phyloP scores from a whole-genome alignment of 1,140 invertebrate species.

The Patella vulgata region DNA sequence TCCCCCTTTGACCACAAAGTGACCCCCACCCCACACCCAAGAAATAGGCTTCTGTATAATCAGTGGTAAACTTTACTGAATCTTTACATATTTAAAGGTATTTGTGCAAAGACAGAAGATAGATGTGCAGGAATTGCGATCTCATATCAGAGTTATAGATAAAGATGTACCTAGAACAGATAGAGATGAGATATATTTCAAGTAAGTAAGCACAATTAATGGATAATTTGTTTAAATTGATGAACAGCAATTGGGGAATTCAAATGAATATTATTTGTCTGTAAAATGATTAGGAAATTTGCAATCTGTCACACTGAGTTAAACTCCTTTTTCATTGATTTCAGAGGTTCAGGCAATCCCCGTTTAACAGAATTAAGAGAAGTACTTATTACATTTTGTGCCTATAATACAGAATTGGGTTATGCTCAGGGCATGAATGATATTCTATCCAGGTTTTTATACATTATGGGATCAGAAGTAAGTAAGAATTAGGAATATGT shows the following conservation, averaged over 20 bases:
- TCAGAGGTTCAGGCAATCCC: conserved; percentile 47
- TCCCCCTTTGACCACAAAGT: too few species aligned
- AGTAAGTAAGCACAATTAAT: too few species aligned
- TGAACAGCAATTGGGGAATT: too few species aligned
- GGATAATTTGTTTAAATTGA: too few species aligned
- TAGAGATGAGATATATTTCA: conserved; percentile 54
- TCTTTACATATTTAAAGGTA: conserved; percentile 34
- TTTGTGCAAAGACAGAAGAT: conserved; percentile 53
- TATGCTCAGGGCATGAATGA: conserved; percentile 67
- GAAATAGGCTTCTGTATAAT: too few species aligned
- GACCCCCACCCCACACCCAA: too few species aligned
- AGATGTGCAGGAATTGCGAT: conserved; percentile 44
- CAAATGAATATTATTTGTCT: too few species aligned
- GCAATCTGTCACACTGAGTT: too few species aligned
- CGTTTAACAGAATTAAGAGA: conserved; percentile 53
- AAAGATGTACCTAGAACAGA: conserved; percentile 65
- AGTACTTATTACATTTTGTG: conserved; percentile 57
- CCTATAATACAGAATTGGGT: conserved; percentile 55
- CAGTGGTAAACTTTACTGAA: too few species aligned
- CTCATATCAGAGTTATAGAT: conserved; percentile 56
- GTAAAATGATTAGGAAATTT: too few species aligned
- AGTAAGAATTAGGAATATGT: too few species aligned
- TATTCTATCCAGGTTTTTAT: conserved; percentile 58
- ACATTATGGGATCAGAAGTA: conserved; percentile 62
- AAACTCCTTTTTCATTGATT: conserved; percentile 13